Evolutionary conservation across 1,140 invertebrate species (phyloP).

Genomic region (Latrodectus geometricus): DNA sequence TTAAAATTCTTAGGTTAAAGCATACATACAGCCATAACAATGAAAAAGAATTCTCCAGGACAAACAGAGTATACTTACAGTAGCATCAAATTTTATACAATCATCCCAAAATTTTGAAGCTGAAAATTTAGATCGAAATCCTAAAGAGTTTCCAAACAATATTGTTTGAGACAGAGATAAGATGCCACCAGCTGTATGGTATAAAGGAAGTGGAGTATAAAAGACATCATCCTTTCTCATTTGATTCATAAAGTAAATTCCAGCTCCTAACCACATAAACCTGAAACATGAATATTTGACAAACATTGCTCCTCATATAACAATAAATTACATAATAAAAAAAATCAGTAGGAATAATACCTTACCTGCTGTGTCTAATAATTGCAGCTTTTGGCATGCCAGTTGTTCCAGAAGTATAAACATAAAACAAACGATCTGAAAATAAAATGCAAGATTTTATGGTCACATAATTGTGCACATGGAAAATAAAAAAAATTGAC

Average conservation of each 20-base stretch:
- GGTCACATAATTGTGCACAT: too few species aligned
- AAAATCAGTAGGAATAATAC: neutral
- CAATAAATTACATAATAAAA: neutral
- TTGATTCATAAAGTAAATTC: constrained; percentile 69
- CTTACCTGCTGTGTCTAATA: constrained; percentile 81
- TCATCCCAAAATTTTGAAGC: constrained; percentile 96
- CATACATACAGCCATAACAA: too few species aligned
- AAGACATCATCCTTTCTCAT: constrained; percentile 79
- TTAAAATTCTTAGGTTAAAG: too few species aligned
- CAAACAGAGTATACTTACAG: constrained; percentile 79
- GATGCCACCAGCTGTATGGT: constrained; percentile 93
- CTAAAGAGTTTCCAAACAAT: constrained; percentile 84
- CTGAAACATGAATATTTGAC: constrained; percentile 29
- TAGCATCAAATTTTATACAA: constrained; percentile 93
- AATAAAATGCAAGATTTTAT: neutral
- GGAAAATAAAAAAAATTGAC: too few species aligned
- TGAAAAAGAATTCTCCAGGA: too few species aligned
- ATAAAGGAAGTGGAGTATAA: constrained; percentile 91
- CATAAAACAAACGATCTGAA: constrained; percentile 74
- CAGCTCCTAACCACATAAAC: constrained; percentile 61
- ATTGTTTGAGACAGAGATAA: constrained; percentile 85
- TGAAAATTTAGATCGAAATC: constrained; percentile 94
- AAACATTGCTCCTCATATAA: neutral
- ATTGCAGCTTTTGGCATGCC: constrained; percentile 92
- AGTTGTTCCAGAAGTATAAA: constrained; percentile 93